Evolutionary conservation across 2,888 invertebrate species (phyloP), one percentile per base, ranked within the genome.

Genomic region (Caenorhabditis parvicauda): DNA sequence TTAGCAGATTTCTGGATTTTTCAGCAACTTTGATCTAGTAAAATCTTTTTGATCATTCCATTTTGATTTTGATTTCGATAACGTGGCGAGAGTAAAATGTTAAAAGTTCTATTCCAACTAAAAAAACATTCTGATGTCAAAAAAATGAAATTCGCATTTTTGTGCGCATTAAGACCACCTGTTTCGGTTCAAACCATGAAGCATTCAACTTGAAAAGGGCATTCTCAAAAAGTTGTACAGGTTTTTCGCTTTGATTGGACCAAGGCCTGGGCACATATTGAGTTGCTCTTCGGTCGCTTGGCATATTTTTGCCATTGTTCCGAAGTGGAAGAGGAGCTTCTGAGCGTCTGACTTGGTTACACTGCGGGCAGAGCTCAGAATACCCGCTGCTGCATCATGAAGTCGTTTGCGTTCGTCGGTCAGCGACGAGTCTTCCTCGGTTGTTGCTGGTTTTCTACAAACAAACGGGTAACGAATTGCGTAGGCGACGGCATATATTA

Each of bases 301-400:
- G 6, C 68, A 63, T 21, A 79, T 66, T 35, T 59, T 55, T 29
- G 60, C 39, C 14, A 79, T 49, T 14, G 71, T 67, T 3, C 76
- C 76, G 43, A 78, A 79, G 38, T 66, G 65, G 46, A 61, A 67
- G 7, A 79, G 63, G 2, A 79, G 64, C 17, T 72, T 63, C 41
- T 75, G 68, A 3, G 79, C 79, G 58, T 79, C 79, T 21, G 74
- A 58, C 51, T 70, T 70, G 14, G 70, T 72, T 14, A 79, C 64
- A 32, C 71, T 64, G 35, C 79, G 59, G 7, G 79, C 74, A 3
- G 73, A 63, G 22, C 71, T 68, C 46, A 79, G 62, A 41, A 79
- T 64, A 29, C 69, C 64, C n/a, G 77, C 52, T 1, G 79, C 79
- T 2, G 63, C 48, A 14, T 76, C 74, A 9, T 52, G 64, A 41